A percentile compares a stretch with the other conserved stretches of the same genome.
phyloP scores from a whole-genome alignment of 1,140 invertebrate genomes.

The Drosophila melanogaster region DNA sequence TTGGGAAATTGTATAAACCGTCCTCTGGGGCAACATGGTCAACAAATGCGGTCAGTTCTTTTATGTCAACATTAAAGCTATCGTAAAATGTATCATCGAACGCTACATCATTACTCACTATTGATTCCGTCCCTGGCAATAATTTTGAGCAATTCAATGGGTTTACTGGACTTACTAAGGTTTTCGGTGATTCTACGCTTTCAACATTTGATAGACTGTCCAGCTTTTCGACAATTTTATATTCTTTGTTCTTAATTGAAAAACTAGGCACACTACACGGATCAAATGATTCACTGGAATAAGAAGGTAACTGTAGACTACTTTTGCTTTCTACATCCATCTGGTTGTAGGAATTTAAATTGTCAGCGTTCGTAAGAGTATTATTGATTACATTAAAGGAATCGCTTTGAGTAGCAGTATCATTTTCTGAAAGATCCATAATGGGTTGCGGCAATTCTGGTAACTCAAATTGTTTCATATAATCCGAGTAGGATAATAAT shows the following conservation, averaged over 20 bases:
- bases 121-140: background rate
- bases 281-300: constrained; percentile 3
- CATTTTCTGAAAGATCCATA: constrained; percentile 22
- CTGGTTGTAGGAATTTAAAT: background rate
- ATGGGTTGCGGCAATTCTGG: constrained; percentile 67
- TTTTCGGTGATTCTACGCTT: background rate
- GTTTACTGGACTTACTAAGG: constrained; percentile 23
- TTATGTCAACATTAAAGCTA: constrained; percentile 75
- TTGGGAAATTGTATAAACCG: constrained; percentile 2
- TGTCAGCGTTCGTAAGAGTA: background rate
- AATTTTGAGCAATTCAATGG: background rate
- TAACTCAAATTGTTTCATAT: constrained; percentile 74
- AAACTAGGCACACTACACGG: background rate
- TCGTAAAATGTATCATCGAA: constrained; percentile 81
- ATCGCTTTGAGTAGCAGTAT: background rate
- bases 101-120: background rate
- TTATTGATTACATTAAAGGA: background rate
- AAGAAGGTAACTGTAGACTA: constrained; percentile 10
- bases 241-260: background rate
- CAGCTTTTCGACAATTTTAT: background rate
- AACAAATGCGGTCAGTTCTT: constrained; percentile 56
- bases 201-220: background rate
- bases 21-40: constrained; percentile 23
- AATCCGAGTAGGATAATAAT: constrained; percentile 60
- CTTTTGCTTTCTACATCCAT: background rate